phyloP scores from a whole-genome alignment of 2,113 vertebrate genomes.

The Halcyon malimbica region DNA sequence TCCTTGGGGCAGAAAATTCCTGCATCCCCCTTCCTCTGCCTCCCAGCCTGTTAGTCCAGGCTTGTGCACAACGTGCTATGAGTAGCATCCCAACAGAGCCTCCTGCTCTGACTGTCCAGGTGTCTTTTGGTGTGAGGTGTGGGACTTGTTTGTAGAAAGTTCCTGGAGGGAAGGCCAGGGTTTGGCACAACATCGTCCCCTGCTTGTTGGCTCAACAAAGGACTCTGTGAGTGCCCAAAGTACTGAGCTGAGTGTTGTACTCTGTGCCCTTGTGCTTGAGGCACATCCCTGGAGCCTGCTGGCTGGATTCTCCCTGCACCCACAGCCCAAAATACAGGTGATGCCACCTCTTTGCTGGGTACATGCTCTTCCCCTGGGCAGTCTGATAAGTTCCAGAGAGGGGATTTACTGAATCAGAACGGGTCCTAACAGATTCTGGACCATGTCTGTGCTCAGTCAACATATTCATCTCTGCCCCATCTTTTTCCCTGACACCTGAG shows the following conservation, averaged over 20 bases:
- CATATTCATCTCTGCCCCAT: not conserved
- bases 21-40: accelerated
- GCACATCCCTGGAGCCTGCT: not conserved
- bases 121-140: accelerated
- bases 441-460: not conserved
- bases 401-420: not conserved
- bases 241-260: accelerated
- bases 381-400: not conserved
- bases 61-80: accelerated
- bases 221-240: not conserved
- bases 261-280: not conserved
- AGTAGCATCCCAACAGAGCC: accelerated
- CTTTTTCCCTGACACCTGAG: not conserved
- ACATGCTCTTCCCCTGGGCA: not conserved
- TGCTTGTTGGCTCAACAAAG: not conserved
- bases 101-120: not conserved
- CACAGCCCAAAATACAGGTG: not conserved
- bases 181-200: not conserved
- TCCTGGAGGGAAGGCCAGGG: not conserved
- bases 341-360: not conserved
- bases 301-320: not conserved
- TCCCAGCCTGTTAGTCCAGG: not conserved
- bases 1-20: not conserved
- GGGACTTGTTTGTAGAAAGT: not conserved
- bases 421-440: not conserved